phyloP scores from a whole-genome alignment of 2,888 invertebrate genomes.

The Lepetodrilus schrolli region DNA sequence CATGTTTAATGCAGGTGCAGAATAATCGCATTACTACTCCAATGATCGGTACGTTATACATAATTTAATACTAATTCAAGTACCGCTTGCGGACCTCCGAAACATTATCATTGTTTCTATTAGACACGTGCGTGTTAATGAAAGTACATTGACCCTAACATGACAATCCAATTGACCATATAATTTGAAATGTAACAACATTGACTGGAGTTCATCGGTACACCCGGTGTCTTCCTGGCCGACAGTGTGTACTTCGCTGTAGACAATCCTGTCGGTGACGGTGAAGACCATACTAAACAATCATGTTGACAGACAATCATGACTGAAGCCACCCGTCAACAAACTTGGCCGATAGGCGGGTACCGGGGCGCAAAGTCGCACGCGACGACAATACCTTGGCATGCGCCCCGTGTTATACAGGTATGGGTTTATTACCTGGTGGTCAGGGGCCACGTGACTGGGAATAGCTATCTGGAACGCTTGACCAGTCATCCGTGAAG shows the following conservation, averaged over 20 bases:
- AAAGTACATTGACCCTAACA: neutral
- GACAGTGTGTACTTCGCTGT: neutral
- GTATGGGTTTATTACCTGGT: conserved; percentile 15
- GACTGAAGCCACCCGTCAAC: neutral
- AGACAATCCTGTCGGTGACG: conserved; percentile 7
- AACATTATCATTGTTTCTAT: too few species aligned
- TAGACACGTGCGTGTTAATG: conserved; percentile 15
- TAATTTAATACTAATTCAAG: too few species aligned
- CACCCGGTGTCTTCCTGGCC: neutral
- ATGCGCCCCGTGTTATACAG: neutral
- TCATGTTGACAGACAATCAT: neutral
- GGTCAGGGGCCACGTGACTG: conserved; percentile 18
- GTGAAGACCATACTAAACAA: neutral
- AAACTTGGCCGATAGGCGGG: conserved; percentile 3
- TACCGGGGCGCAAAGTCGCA: conserved; percentile 5
- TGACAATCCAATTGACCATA: neutral
- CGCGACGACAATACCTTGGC: neutral
- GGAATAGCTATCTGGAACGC: neutral
- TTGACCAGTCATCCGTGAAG: conserved; percentile 10
- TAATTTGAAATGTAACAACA: neutral
- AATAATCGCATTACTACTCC: too few species aligned
- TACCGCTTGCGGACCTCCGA: too few species aligned
- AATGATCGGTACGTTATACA: too few species aligned
- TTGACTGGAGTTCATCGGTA: neutral
- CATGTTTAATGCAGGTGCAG: too few species aligned